Evolutionary conservation across 2,113 vertebrate species (phyloP), one percentile per base, ranked within the genome.

Genomic region (Pithys albifrons): DNA sequence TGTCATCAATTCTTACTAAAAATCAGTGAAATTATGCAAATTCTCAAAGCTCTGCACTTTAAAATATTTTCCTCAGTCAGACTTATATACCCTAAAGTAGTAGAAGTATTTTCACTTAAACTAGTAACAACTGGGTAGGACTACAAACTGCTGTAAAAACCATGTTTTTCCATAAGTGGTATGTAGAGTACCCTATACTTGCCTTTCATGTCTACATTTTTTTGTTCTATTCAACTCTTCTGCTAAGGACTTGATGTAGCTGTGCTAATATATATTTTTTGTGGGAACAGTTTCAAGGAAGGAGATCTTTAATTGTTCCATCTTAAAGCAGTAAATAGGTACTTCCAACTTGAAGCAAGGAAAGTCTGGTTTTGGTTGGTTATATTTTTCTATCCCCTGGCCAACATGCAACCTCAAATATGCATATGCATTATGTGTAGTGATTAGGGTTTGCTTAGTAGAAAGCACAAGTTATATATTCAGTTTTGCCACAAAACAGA

Each of bases 381-480:
- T 94, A 74, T 85, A 84, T 92, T 97, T 97, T 97, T 93, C 87
- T 94, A 77, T 90, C n/a, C 82, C 83, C 35, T 0, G 0, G 74
- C 61, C 84, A 95, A 79, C 82, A 67, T 49, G 83, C 89, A 95
- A 86, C 96, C 95, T 92, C 97, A 97, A 97, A 81, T 92, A 97
- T 97, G 86, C 62, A 93, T 89, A 95, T 90, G 72, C 88, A 85
- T 96, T 91, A 69, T 94, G 51, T 78, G 85, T 69, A 77, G 41
- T 96, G 83, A 96, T 97, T 97, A 92, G 72, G 49, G 86, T 96
- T 97, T 97, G 83, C 93, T 93, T 89, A 96, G 89, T 35, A 93
- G 59, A 91, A 97, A 93, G 57, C 92, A 90, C n/a, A 46, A 96
- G 73, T 93, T 97, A 93, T 74, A 92, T 94, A 92, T 88, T 95